Evolutionary conservation across 2,113 vertebrate genomes (phyloP).

Genomic region (Oreotrochilus melanogaster): DNA sequence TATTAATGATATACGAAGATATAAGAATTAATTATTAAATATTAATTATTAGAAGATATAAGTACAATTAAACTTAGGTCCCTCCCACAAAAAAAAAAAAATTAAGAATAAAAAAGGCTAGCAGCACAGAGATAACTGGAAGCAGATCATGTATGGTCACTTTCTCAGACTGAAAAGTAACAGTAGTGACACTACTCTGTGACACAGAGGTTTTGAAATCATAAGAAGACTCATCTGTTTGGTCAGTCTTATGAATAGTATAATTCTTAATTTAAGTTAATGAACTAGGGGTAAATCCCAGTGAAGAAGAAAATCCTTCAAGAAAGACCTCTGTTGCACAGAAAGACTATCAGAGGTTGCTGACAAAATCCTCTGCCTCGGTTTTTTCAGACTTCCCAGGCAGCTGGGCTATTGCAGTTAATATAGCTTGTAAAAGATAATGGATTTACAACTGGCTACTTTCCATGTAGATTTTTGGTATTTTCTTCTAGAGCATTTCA

Average conservation of each 20-base stretch:
- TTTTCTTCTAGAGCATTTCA: neutral
- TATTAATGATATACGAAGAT: neutral
- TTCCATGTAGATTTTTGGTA: neutral
- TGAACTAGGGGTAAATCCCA: constrained; percentile 6
- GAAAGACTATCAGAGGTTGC: constrained; percentile 8
- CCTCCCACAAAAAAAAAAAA: neutral
- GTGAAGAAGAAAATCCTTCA: constrained; percentile 10
- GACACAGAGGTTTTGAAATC: neutral
- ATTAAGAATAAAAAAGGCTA: neutral
- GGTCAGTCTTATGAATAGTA: neutral
- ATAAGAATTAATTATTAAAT: too few species aligned
- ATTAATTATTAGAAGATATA: neutral
- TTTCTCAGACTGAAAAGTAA: neutral
- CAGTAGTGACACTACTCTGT: neutral
- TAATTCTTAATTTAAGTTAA: constrained; percentile 33
- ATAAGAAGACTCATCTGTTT: neutral
- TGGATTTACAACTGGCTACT: neutral
- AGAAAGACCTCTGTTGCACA: neutral
- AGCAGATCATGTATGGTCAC: neutral
- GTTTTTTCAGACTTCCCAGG: neutral
- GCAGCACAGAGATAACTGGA: neutral
- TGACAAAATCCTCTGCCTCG: neutral
- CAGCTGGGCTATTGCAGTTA: neutral
- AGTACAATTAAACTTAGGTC: neutral
- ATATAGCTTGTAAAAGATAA: neutral